Conservation (phyloP, 2,888 invertebrate genomes). For the Parelbella ahira region DNA sequence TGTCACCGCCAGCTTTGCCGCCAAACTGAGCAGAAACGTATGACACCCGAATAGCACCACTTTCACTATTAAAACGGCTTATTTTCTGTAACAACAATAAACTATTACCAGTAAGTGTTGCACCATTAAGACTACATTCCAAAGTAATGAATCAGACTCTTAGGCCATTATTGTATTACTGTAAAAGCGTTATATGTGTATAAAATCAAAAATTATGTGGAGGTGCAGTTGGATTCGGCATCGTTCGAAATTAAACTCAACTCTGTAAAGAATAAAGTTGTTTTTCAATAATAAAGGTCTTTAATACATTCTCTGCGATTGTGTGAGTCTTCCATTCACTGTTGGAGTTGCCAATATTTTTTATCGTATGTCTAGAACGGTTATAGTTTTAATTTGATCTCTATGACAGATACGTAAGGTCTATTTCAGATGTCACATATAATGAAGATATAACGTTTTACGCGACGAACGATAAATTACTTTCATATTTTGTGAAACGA, state of each 20-base stretch:
- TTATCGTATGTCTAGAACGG: slow-evolving; percentile 3
- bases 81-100: slow-evolving; percentile 32
- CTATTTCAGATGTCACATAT: neutral
- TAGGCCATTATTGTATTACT: slow-evolving; percentile 21
- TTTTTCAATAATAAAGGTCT: neutral
- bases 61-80: slow-evolving; percentile 48
- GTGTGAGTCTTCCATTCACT: slow-evolving; percentile 36
- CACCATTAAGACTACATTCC: slow-evolving; percentile 27
- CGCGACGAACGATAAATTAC: slow-evolving; percentile 23
- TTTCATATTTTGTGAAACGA: slow-evolving; percentile 42
- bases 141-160: slow-evolving; percentile 25
- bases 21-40: slow-evolving; percentile 60
- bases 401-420: slow-evolving; percentile 10
- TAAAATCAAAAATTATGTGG: slow-evolving; percentile 29
- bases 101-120: slow-evolving; percentile 25
- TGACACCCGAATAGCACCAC: slow-evolving; percentile 37
- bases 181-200: slow-evolving; percentile 26
- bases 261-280: slow-evolving; percentile 4
- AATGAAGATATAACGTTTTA: neutral
- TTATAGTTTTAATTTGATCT: slow-evolving; percentile 1
- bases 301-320: slow-evolving; percentile 4
- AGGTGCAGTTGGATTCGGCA: slow-evolving; percentile 17
- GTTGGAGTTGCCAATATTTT: neutral
- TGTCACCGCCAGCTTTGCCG: slow-evolving; percentile 55
- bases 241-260: slow-evolving; percentile 5